Conservation (phyloP, 2,888 invertebrate species). For the Himalopsyche japonica region DNA sequence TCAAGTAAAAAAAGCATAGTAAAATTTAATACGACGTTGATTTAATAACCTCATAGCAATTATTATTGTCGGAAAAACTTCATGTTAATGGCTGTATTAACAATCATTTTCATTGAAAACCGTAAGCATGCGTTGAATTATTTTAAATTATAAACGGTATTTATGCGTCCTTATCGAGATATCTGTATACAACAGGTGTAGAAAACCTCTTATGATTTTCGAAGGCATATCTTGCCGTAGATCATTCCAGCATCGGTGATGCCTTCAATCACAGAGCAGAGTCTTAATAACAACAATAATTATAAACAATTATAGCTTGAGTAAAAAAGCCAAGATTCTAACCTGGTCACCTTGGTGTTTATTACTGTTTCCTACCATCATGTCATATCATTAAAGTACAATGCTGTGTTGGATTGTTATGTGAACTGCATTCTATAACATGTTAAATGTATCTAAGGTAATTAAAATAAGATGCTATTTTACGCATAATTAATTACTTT, state of each 20-base stretch:
- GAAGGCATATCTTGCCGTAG: neutral
- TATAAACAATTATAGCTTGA: neutral
- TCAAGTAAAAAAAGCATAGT: no score
- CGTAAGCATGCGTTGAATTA: no score
- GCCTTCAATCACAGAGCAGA: neutral
- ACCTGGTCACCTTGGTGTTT: neutral
- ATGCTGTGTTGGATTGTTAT: neutral
- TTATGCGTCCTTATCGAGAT: neutral
- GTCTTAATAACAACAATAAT: neutral
- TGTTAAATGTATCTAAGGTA: no score
- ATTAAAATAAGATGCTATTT: no score
- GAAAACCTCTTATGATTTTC: neutral
- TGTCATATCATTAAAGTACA: neutral
- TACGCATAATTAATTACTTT: no score
- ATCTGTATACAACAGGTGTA: neutral
- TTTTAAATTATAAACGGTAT: neutral
- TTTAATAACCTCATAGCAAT: no score
- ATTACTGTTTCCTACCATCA: neutral
- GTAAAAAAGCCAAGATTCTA: neutral
- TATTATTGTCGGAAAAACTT: no score
- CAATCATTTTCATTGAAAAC: no score
- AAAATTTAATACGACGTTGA: no score
- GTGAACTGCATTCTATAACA: neutral
- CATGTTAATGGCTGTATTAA: no score
- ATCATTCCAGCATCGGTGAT: neutral